Percentiles rank a stretch among this genome's conserved stretches.
Conservation (phyloP, 2,113 vertebrate genomes). For the Lagopus muta region DNA sequence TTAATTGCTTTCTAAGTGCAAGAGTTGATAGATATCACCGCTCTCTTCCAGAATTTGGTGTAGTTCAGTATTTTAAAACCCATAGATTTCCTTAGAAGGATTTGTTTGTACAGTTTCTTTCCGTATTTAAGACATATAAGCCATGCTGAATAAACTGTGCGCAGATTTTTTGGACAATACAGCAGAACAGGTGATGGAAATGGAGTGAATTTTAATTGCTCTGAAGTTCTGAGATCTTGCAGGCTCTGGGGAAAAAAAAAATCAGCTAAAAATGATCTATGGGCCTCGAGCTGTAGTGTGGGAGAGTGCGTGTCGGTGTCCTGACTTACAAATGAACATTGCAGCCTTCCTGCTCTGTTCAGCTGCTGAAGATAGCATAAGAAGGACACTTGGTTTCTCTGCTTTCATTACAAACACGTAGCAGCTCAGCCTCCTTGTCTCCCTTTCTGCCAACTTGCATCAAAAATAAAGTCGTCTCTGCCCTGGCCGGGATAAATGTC, state of each 20-base stretch:
- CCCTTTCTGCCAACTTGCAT: conserved; percentile 44
- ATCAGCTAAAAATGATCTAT: background rate
- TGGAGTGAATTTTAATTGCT: conserved; percentile 30
- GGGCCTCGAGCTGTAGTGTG: background rate
- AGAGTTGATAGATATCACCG: background rate
- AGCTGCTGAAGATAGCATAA: background rate
- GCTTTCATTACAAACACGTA: conserved; percentile 26
- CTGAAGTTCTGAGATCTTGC: conserved; percentile 18
- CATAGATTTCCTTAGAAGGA: conserved; percentile 41
- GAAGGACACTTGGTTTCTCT: background rate
- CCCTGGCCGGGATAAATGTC: conserved; percentile 4
- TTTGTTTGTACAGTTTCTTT: conserved; percentile 43
- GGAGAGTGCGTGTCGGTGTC: background rate
- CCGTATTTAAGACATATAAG: background rate
- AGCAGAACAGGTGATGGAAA: conserved; percentile 45
- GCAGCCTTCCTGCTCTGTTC: background rate
- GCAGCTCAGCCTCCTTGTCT: conserved; percentile 42
- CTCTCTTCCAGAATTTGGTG: background rate
- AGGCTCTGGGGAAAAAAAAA: background rate
- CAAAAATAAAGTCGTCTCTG: conserved; percentile 58
- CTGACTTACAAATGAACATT: background rate
- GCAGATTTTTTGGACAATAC: background rate
- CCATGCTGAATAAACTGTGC: background rate
- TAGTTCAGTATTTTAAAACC: background rate
- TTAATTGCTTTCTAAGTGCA: conserved; percentile 25